A percentile compares a stretch with the other conserved stretches of the same genome.
Evolutionary conservation across 2,797 vertebrate species (phyloP).

Genomic region (Sebastes umbrosus): DNA sequence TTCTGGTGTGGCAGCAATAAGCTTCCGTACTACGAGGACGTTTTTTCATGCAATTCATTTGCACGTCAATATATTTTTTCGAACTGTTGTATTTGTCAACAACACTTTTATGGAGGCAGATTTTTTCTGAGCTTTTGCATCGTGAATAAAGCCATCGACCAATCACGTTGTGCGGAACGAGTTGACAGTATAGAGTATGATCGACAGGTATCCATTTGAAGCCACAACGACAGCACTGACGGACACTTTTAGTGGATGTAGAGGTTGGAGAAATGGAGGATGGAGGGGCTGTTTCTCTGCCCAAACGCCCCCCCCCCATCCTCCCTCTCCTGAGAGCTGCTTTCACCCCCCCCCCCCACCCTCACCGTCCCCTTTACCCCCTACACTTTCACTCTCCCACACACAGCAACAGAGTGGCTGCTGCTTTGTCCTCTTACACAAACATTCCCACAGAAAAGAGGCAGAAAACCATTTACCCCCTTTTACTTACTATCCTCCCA

Average conservation of each 20-base stretch:
- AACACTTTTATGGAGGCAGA: too few species aligned
- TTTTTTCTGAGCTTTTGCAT: too few species aligned
- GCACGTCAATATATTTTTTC: too few species aligned
- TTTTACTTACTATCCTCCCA: constrained; percentile 63
- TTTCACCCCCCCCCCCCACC: neutral
- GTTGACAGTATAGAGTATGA: neutral
- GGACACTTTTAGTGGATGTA: constrained; percentile 1
- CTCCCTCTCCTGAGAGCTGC: neutral
- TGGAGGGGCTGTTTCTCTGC: neutral
- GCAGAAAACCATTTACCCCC: constrained; percentile 75
- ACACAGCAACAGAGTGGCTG: constrained; percentile 71
- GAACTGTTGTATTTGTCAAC: too few species aligned
- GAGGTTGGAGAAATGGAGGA: constrained; percentile 11
- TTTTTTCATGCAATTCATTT: too few species aligned
- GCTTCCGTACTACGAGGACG: too few species aligned
- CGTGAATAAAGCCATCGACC: too few species aligned
- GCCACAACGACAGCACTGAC: neutral
- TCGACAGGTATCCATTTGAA: neutral
- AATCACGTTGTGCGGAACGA: too few species aligned
- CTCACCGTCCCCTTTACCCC: constrained; percentile 5
- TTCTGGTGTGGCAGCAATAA: too few species aligned
- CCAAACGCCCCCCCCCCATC: neutral
- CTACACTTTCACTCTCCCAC: constrained; percentile 65
- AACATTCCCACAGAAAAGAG: constrained; percentile 80
- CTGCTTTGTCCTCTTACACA: constrained; percentile 77